Evolutionary conservation across 2,888 invertebrate genomes (phyloP).

Genomic region (Acleris cristana): DNA sequence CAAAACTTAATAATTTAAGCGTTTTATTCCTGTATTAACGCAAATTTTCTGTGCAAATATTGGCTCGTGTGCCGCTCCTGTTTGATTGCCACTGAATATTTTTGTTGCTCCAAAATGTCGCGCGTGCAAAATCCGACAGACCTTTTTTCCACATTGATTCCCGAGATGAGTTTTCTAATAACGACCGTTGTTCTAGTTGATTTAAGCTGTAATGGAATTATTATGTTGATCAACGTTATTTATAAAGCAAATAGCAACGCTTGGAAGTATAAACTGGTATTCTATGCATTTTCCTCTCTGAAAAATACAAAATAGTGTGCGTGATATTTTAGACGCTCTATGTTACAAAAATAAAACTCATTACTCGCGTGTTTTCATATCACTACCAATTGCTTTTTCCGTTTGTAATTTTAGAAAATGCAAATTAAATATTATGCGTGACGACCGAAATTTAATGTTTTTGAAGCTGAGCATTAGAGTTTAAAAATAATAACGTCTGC

Average conservation of each 20-base stretch:
- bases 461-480: neutral
- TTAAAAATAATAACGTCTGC: conserved; percentile 36
- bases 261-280: neutral
- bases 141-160: conserved; percentile 33
- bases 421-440: conserved; percentile 2
- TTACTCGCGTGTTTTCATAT: neutral
- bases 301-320: too few species aligned
- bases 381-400: neutral
- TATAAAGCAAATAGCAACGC: neutral
- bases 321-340: too few species aligned
- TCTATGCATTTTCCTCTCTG: neutral
- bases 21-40: conserved; percentile 51
- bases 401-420: conserved; percentile 2
- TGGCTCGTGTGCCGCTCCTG: conserved; percentile 56
- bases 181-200: conserved; percentile 19
- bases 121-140: conserved; percentile 27
- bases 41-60: conserved; percentile 63
- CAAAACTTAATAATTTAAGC: conserved; percentile 49
- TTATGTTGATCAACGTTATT: conserved; percentile 4
- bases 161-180: conserved; percentile 30
- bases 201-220: conserved; percentile 11
- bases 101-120: conserved; percentile 57
- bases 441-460: neutral
- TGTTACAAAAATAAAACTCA: too few species aligned
- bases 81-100: conserved; percentile 66